Evolutionary conservation across 2,888 invertebrate genomes (phyloP).

Genomic region (Nasonovia ribisnigri): DNA sequence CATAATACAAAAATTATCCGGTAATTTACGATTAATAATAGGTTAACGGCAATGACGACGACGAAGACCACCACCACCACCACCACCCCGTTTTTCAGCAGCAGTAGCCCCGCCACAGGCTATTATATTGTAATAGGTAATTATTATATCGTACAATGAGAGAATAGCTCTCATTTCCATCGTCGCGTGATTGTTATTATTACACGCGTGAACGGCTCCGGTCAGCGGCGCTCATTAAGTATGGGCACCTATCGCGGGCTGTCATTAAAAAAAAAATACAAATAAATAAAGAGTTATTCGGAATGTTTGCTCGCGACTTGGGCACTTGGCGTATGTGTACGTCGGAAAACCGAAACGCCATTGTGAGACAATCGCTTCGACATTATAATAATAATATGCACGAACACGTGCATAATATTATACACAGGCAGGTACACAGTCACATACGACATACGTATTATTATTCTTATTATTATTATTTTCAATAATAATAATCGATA

Average conservation of each 20-base stretch:
- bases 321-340: neutral
- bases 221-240: constrained; percentile 30
- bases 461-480: neutral
- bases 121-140: constrained; percentile 43
- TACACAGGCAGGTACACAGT: neutral
- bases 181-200: constrained; percentile 46
- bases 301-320: constrained; percentile 1
- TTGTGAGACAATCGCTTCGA: constrained; percentile 29
- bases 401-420: neutral
- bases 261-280: neutral
- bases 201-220: neutral
- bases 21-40: constrained; percentile 38
- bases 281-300: constrained; percentile 29
- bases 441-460: neutral
- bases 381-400: neutral
- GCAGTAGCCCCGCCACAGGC: neutral
- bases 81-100: neutral
- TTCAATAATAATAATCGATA: constrained; percentile 33
- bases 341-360: constrained; percentile 41
- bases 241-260: neutral
- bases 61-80: neutral
- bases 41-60: neutral
- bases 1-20: neutral
- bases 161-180: constrained; percentile 4
- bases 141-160: constrained; percentile 30